Evolutionary conservation across 2,113 vertebrate genomes (phyloP).

Genomic region (Meleagris gallopavo): DNA sequence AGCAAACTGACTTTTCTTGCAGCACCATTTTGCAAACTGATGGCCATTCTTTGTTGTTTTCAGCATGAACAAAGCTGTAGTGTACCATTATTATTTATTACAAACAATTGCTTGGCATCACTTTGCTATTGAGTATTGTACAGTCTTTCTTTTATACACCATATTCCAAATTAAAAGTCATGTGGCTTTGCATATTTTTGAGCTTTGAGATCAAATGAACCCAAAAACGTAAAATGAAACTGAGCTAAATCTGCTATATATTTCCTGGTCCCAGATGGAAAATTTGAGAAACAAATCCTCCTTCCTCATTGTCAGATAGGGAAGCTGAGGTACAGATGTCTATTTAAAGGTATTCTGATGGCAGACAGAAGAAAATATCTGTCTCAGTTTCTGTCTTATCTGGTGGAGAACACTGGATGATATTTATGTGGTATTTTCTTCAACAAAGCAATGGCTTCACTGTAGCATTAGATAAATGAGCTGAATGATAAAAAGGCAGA

Average conservation of each 20-base stretch:
- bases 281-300: neutral
- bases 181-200: conserved; percentile 29
- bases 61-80: neutral
- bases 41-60: conserved; percentile 11
- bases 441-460: conserved; percentile 21
- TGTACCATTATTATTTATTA: conserved; percentile 14
- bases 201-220: conserved; percentile 38
- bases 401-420: neutral
- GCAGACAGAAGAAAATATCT: neutral
- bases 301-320: neutral
- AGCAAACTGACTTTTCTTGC: neutral
- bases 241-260: conserved; percentile 32
- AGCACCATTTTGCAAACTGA: neutral
- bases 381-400: neutral
- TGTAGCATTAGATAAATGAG: conserved; percentile 45
- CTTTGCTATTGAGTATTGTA: conserved; percentile 6
- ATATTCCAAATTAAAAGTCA: conserved; percentile 23
- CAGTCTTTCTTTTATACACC: neutral
- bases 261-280: conserved; percentile 35
- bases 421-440: conserved; percentile 28
- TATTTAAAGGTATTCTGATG: conserved; percentile 1
- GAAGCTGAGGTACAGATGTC: conserved; percentile 53
- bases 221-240: conserved; percentile 29
- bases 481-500: conserved; percentile 5
- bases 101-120: conserved; percentile 32